Base-by-base conservation (phyloP, 2,888 invertebrate genomes). In the Agapostemon virescens region DNA sequence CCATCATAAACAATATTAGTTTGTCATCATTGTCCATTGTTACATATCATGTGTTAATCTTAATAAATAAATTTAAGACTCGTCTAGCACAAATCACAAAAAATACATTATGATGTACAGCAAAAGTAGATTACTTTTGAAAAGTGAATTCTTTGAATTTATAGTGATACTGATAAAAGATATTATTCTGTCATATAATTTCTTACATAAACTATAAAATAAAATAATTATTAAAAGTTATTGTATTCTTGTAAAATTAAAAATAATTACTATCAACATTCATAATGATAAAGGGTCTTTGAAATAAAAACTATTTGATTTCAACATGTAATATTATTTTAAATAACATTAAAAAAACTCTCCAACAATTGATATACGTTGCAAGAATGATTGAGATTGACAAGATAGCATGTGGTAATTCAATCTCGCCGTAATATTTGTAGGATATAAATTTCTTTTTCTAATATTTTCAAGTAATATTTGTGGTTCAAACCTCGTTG, bases 311-410 rank as follows among this genome's bases (percentile, higher is more conserved):
- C 49, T 58, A 30, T n/a, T 13, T 30, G 9, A 2, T 68, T 67
- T 52, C 63, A 61, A 71, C 69, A 38, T 38, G 4, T 45, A 73
- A 61, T 36, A 70, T 45, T 42, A 26, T 55, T 23, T 38, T 33
- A 68, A 69, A 52, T 33, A 68, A 26, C 30, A 64, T 88, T 84
- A 92, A 90, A 95, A 95, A 93, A 97, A 96, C 94, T 97, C 97
- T 0, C 97, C 97, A 81, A 96, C 95, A 84, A 97, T 93, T 23
- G 96, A 96, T 91, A 97, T 94, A 89, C 96, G 94, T 92, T 96
- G 96, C 80, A 96, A 92, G 92, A 97, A 97, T 23, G 97, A 96
- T 76, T 97, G 97, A 2, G 97, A 96, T 70, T 95, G 95, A 88
- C 98, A 98, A 67, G 96, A 95, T 75, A 98, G 93, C 20, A 96